Evolutionary conservation across 1,140 invertebrate genomes (phyloP), one percentile per base, ranked within the genome.

Genomic region (Apis laboriosa): DNA sequence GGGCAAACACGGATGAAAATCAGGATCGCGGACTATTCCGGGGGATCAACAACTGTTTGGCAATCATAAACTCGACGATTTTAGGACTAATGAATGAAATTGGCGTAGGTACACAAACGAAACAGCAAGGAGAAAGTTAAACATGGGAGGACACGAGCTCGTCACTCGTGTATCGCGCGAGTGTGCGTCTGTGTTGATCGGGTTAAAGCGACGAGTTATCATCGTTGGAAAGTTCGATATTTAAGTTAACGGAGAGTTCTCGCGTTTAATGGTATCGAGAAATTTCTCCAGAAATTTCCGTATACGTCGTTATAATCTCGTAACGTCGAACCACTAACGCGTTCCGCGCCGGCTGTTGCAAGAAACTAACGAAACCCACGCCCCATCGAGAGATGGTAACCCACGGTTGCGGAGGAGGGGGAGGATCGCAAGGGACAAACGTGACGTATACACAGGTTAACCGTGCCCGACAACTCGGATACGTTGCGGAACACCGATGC

Each of bases 231-330:
- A 70, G 73, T 82, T 77, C 17, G 73, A 21, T 82, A 61, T 77
- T 82, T 82, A 82, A 82, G 80, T 77, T 82, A 70, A 77, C 74
- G 64, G 43, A 19, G 61, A n/a, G n/a, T 28, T 64, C n/a, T 0
- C 24, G 15, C 24, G 77, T n/a, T 21, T 51, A 76, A 81, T 53
- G 49, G 11, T 61, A 67, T 68, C 49, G 17, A 4, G 34, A 7
- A 74, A 77, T 55, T 70, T 53, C n/a, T 11, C n/a, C 13, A 2
- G 1, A 34, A 75, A 61, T 75, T 75, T 49, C 34, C 34, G 34
- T 43, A 9, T 28, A 19, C 3, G 55, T 21, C 43, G 13, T n/a
- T 56, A 49, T 60, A 58, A 70, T 78, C 34, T 43, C 68, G 61
- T 19, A 19, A 56, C 60, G 56, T n/a, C 21, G 3, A n/a, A 24